Evolutionary conservation across 2,888 invertebrate genomes (phyloP).

Genomic region (Pheosia tremula): DNA sequence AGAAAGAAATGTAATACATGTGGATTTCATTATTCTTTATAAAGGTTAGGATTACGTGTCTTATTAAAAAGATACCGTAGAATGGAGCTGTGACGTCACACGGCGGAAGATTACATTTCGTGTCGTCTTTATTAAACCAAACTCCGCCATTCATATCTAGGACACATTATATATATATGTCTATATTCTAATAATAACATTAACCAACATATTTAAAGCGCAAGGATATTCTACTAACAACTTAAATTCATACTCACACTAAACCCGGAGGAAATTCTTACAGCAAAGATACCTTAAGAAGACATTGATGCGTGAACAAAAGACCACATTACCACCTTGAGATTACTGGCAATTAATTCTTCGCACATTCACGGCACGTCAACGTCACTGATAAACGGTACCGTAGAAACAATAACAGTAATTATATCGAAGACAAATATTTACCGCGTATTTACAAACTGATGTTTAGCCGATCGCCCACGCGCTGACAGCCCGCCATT

Average conservation of each 20-base stretch:
- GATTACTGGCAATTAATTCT: constrained; percentile 33
- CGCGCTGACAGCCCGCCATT: constrained; percentile 73
- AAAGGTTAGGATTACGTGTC: constrained; percentile 8
- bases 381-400: constrained; percentile 13
- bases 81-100: constrained; percentile 6
- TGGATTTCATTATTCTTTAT: constrained; percentile 7
- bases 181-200: too few species aligned
- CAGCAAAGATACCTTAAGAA: too few species aligned
- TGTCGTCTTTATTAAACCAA: constrained; percentile 2
- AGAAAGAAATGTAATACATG: constrained; percentile 9
- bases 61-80: constrained; percentile 4
- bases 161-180: background rate
- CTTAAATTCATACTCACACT: too few species aligned
- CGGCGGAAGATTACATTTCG: constrained; percentile 5
- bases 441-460: constrained; percentile 70
- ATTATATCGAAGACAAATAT: constrained; percentile 79
- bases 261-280: too few species aligned
- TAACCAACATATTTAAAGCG: too few species aligned
- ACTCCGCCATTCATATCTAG: background rate
- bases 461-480: constrained; percentile 74
- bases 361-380: constrained; percentile 19
- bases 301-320: constrained; percentile 9
- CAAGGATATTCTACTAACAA: too few species aligned
- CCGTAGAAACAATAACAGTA: constrained; percentile 60
- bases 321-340: constrained; percentile 27